Conservation (phyloP, 2,888 invertebrate species). For the Therioaphis trifolii region DNA sequence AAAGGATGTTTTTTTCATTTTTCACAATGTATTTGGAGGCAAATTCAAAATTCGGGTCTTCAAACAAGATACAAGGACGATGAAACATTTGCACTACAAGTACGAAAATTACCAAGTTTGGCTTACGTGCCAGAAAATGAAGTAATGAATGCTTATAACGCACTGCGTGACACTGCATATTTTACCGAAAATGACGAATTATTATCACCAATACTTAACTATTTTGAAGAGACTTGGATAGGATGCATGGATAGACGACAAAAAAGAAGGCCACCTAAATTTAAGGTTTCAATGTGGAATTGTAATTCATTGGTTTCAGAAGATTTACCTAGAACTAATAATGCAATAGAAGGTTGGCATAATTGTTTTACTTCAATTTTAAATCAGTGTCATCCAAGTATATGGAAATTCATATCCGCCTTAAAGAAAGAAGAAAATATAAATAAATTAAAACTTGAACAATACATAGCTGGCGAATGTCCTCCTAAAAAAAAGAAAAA, state of each 20-base stretch:
- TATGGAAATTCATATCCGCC: neutral
- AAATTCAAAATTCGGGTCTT: neutral
- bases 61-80: neutral
- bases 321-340: neutral
- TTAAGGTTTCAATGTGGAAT: neutral
- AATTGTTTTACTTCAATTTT: neutral
- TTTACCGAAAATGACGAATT: neutral
- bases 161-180: neutral
- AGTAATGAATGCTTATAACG: neutral
- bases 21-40: neutral
- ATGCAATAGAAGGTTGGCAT: neutral
- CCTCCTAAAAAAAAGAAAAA: neutral
- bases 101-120: neutral
- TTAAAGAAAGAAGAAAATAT: neutral
- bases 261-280: neutral
- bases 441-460: neutral
- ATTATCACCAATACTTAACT: neutral
- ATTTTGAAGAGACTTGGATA: neutral
- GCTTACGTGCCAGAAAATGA: neutral
- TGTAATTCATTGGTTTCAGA: constrained; percentile 7
- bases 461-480: neutral
- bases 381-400: neutral
- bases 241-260: neutral
- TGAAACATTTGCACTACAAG: constrained; percentile 1
- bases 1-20: neutral